Evolutionary conservation across 2,888 invertebrate species (phyloP), one percentile per base, ranked within the genome.

Genomic region (Panzeria rudis): DNA sequence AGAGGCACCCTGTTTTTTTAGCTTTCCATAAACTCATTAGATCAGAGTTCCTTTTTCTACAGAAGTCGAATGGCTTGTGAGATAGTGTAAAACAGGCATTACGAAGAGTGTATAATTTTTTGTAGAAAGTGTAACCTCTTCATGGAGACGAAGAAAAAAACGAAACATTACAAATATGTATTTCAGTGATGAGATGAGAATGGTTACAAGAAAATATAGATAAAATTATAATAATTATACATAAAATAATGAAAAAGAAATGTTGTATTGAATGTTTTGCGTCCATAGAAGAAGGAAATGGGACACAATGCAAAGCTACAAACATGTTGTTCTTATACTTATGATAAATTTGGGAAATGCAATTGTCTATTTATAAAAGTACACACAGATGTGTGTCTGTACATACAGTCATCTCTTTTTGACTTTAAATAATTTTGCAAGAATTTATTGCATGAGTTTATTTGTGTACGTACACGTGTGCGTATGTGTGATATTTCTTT

Each of bases 401-500:
- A 72, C 56, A 68, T 76, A 73, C 73, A 85, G 85, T 82, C 85
- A 85, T 85, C 85, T 85, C 85, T 85, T 85, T 85, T 82, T 82
- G 85, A 79, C 85, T 85, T 85, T 82, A 82, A 82, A 85, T 82
- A 78, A 75, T 82, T 85, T 85, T 79, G 59, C 85, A 85, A 82
- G 79, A 82, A 85, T 79, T 82, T 85, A 75, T 71, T 82, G 73
- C 56, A 47, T 15, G 54, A 52, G 64, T 13, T 15, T 13, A 25
- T 56, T 56, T 44, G 29, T 3, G 20, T 25, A 9, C 15, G 47
- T 72, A 20, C 20, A 25, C 35, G 56, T 72, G 59, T 71, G 44
- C 44, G 59, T 59, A 7, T 38, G 68, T 73, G 71, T 72, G 41
- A 59, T 68, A 75, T 77, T 78, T 82, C 73, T 73, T 78, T 76